Conservation (phyloP, 2,797 vertebrate genomes). For the Hydrophis major region DNA sequence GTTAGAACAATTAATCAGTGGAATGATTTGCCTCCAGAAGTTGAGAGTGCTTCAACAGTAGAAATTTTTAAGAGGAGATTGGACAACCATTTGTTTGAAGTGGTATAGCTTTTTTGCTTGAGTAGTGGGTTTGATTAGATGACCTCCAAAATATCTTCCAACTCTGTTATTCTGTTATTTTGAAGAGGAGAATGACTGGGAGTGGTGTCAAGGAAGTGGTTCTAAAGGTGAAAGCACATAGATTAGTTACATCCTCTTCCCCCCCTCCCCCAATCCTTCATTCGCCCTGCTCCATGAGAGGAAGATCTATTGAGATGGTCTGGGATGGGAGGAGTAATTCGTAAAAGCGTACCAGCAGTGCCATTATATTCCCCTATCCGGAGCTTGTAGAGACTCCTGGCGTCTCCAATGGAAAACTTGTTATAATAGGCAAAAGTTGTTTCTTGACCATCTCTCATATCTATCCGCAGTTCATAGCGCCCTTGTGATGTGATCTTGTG, state of each 20-base stretch:
- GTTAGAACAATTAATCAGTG: not conserved
- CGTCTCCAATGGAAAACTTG: constrained; percentile 88
- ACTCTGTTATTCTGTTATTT: not conserved
- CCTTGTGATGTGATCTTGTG: constrained; percentile 90
- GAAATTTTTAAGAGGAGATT: not conserved
- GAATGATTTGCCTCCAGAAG: not conserved
- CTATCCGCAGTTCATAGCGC: constrained; percentile 91
- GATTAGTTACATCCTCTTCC: not conserved
- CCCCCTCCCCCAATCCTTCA: not conserved
- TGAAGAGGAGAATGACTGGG: not conserved
- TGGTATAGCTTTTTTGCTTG: not conserved
- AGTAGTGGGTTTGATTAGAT: not conserved
- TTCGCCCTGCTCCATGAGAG: not conserved
- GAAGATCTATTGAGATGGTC: not conserved
- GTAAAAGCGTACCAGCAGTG: constrained; percentile 81
- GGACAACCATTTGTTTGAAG: not conserved
- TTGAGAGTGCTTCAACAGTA: not conserved
- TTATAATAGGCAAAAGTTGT: constrained; percentile 88
- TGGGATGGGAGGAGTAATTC: not conserved
- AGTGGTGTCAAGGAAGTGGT: not conserved
- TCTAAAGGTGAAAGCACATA: not conserved
- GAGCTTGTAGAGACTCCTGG: constrained; percentile 90
- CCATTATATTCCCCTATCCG: constrained; percentile 92
- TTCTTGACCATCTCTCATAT: constrained; percentile 93
- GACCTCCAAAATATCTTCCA: not conserved